Evolutionary conservation across 1,140 invertebrate species (phyloP).

Genomic region (Drosophila subobscura): DNA sequence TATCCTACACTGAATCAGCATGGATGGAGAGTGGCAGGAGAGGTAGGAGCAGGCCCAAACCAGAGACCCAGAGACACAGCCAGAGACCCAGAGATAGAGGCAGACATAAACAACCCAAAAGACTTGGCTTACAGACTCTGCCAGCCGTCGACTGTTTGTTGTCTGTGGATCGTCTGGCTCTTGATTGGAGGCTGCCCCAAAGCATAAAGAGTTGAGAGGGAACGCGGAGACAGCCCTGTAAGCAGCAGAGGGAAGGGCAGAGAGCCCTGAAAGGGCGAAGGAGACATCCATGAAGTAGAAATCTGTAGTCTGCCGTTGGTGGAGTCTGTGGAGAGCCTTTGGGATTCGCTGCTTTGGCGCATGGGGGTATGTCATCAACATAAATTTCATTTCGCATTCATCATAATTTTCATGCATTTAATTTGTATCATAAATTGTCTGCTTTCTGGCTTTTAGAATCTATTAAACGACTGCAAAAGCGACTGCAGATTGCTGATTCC

Average conservation of each 20-base stretch:
- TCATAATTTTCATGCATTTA: constrained; percentile 81
- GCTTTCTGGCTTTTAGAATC: constrained; percentile 20
- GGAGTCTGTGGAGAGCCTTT: background rate
- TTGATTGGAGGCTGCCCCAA: constrained; percentile 49
- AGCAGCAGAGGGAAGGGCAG: constrained; percentile 19
- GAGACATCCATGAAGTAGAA: background rate
- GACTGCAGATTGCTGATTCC: too few species aligned
- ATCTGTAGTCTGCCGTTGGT: too few species aligned
- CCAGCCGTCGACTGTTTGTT: constrained; percentile 14
- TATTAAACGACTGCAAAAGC: constrained; percentile 30
- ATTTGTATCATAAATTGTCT: constrained; percentile 77
- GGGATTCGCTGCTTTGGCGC: constrained; percentile 6
- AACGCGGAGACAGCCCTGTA: background rate
- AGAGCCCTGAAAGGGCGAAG: constrained; percentile 7
- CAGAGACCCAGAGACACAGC: background rate
- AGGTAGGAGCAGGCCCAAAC: constrained; percentile 25
- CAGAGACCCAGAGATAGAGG: constrained; percentile 3
- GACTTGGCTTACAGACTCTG: constrained; percentile 10
- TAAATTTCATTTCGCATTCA: constrained; percentile 79
- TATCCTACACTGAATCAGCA: constrained; percentile 21
- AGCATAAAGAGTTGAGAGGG: constrained; percentile 27
- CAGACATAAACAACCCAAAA: constrained; percentile 19
- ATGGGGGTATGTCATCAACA: constrained; percentile 73
- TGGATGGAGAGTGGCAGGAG: constrained; percentile 23
- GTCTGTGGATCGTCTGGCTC: constrained; percentile 66